Base-by-base conservation (phyloP, 1,140 invertebrate genomes). In the Drosophila murphyi region DNA sequence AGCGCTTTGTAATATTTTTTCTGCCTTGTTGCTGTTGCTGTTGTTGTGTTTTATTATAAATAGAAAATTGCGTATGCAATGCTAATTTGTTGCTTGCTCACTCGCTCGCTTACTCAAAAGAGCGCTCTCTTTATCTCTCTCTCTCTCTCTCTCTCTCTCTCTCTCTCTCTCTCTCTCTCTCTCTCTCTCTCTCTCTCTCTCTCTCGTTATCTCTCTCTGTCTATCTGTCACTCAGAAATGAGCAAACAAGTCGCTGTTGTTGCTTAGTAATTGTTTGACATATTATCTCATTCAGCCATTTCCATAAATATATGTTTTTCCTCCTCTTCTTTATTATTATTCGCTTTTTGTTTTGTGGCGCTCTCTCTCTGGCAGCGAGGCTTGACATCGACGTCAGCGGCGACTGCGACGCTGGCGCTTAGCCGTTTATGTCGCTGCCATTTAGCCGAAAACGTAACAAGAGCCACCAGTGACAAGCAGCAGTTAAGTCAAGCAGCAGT, bases 11-110 rank as follows among this genome's bases (percentile, higher is more conserved):
- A 75, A 76, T 47, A 64, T 39, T 65, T 3, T 20, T 71, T 59
- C 68, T 69, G 50, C 62, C 52, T 64, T 71, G 47, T 34, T 55
- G 67, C 48, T 83, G 64, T 70, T 80, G 73, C n/a, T 72, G 37
- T 59, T 71, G 54, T 64, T 72, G 62, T 85, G 60, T 81, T 88
- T 82, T 78, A 57, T 78, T 91, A 91, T 88, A 91, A 91, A 91
- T 91, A 91, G 90, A 91, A 91, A 90, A 91, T 91, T 91, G 90
- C 90, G 90, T 91, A 91, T 83, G 86, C 82, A 80, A 79, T 91
- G 86, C 78, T 90, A 87, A 80, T 82, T 81, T 74, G 71, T 77
- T 73, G 64, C 64, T 64, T 63, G 61, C 35, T 70, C 72, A 39
- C 59, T 69, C 51, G 69, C 69, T 72, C 56, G 43, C 50, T 45